Percentiles rank a stretch among this genome's conserved stretches.
phyloP scores from a whole-genome alignment of 2,888 invertebrate genomes.

The Drosophila conformis region DNA sequence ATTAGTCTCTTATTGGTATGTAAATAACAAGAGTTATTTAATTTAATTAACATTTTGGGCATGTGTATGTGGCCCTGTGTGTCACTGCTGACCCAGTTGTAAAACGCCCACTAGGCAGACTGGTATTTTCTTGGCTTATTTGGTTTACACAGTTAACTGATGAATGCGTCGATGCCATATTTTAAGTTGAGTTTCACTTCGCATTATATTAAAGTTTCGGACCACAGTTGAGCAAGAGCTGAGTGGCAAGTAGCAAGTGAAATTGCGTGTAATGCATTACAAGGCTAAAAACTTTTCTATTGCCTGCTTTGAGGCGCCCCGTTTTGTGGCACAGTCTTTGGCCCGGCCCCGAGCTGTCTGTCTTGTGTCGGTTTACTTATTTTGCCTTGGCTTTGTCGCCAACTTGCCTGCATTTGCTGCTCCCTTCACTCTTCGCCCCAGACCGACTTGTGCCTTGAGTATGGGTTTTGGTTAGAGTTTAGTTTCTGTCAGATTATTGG shows the following conservation, averaged over 20 bases:
- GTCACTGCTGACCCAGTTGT: conserved; percentile 56
- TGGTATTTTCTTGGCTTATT: neutral
- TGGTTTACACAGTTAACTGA: conserved; percentile 37
- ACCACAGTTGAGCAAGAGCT: conserved; percentile 18
- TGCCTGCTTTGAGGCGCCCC: conserved; percentile 61
- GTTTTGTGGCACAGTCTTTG: conserved; percentile 39
- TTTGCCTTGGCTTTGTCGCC: conserved; percentile 49
- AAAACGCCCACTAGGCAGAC: conserved; percentile 11
- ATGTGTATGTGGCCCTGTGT: neutral
- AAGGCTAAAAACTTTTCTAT: conserved; percentile 64
- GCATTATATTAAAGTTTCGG: conserved; percentile 52
- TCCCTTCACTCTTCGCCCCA: conserved; percentile 5
- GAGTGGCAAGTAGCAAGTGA: conserved; percentile 66
- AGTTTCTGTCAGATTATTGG: conserved; percentile 67
- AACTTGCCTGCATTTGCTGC: conserved; percentile 36
- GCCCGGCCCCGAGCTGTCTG: conserved; percentile 9
- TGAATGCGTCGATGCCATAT: conserved; percentile 40
- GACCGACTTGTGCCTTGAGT: conserved; percentile 33
- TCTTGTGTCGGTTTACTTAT: conserved; percentile 53
- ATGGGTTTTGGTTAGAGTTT: conserved; percentile 29
- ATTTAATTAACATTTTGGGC: neutral
- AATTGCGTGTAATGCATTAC: conserved; percentile 80
- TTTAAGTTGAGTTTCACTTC: conserved; percentile 48
- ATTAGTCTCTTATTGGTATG: neutral
- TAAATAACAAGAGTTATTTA: neutral